Evolutionary conservation across 2,113 vertebrate species (phyloP), one percentile per base, ranked within the genome.

Genomic region (Lethenteron camtschaticum): DNA sequence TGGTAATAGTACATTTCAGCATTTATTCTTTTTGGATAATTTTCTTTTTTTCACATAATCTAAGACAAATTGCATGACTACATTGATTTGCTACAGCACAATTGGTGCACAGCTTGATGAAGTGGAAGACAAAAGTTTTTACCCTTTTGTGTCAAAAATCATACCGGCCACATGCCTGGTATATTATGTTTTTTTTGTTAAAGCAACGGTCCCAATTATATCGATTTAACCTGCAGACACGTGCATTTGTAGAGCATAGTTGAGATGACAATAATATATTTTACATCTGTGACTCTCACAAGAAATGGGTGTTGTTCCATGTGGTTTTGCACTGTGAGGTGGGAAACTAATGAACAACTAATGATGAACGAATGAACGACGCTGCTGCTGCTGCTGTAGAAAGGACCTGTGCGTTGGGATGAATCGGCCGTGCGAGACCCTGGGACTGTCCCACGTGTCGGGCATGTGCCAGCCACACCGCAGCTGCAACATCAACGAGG

Each of bases 401-500:
- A 96, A 92, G 78, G 90, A 99, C 76, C 86, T 96, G 73, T 99
- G 94, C 76, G 88, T 89, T 60, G 86, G 89, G 71, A 85, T 82
- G 80, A 91, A 96, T 74, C 85, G 83, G 70, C 92, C 90, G 0
- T 96, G 92, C 71, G 92, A 95, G 81, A 99, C 94, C 1, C 79
- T 99, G 57, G 94, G 94, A 57, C 81, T 99, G 73, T 96, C 94
- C 69, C 90, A 99, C 73, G 81, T 99, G n/a, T 95, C 90, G 0
- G 94, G 94, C 69, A 88, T 99, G 86, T 99, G 94, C 74, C 94
- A 96, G 55, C 87, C 92, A 10, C 88, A 87, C 74, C 84, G 87
- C 69, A 96, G 90, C 75, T 96, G 94, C 76, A 99, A 96, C 75
- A 88, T 99, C 80, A 99, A 96, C 3, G 94, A 99, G 79, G 92